Conservation (phyloP, 2,888 invertebrate species). For the Lobophora halterata region DNA sequence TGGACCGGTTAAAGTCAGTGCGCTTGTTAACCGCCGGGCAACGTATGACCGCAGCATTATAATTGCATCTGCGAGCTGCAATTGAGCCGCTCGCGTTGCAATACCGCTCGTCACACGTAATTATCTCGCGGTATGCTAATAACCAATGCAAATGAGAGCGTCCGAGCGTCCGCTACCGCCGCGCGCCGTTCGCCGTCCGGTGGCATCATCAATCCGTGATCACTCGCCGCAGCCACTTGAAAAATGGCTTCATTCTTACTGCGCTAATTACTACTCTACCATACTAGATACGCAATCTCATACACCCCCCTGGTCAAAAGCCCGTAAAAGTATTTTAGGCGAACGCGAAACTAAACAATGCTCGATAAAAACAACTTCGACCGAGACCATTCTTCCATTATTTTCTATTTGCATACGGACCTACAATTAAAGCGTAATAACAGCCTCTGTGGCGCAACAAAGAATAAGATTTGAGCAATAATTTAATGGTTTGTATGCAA, state of each 20-base stretch:
- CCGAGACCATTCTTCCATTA: constrained; percentile 69
- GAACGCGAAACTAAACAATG: constrained; percentile 48
- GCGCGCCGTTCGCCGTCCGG: constrained; percentile 30
- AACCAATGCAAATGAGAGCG: constrained; percentile 67
- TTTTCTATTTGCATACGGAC: constrained; percentile 76
- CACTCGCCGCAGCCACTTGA: constrained; percentile 42
- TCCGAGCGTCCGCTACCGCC: constrained; percentile 38
- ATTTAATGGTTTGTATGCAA: constrained; percentile 81
- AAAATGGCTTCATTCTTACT: constrained; percentile 64
- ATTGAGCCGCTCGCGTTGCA: constrained; percentile 42
- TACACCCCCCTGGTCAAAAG: constrained; percentile 40
- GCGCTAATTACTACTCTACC: constrained; percentile 20
- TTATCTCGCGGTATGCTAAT: constrained; percentile 72
- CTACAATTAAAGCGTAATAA: constrained; percentile 78
- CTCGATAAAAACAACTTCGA: constrained; percentile 60
- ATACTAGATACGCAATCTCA: constrained; percentile 19
- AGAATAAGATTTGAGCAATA: constrained; percentile 80
- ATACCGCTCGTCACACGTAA: constrained; percentile 63
- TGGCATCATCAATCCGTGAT: constrained; percentile 33
- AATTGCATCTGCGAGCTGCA: constrained; percentile 49
- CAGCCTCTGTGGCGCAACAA: constrained; percentile 76
- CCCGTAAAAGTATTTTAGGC: constrained; percentile 39
- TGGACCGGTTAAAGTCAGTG: constrained; percentile 27
- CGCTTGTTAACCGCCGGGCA: constrained; percentile 36
- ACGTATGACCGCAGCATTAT: constrained; percentile 46